A percentile compares a stretch with the other conserved stretches of the same genome.
Evolutionary conservation across 2,888 invertebrate species (phyloP).

Genomic region (Oscheius sp.): DNA sequence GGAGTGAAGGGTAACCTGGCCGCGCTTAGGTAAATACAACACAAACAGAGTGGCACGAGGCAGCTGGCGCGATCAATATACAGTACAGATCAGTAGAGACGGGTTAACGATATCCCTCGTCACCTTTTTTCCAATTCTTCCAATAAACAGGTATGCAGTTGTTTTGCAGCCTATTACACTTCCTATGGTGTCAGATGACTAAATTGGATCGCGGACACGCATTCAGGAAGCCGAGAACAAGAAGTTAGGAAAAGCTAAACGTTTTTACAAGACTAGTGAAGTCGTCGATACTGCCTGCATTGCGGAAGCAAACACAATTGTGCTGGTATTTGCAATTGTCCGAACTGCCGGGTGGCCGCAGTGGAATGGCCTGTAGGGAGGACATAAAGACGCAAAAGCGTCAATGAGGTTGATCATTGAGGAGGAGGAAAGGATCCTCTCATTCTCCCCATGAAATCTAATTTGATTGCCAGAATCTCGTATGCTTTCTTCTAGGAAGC

Average conservation of each 20-base stretch:
- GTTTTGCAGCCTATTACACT: not conserved
- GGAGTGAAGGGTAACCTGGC: conserved; percentile 25
- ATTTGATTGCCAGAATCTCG: not conserved
- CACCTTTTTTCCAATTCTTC: not conserved
- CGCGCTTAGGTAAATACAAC: conserved; percentile 33
- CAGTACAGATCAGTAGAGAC: conserved; percentile 21
- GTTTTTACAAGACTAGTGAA: not conserved
- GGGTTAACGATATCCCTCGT: not conserved
- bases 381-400: not conserved
- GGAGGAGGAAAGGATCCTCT: not conserved
- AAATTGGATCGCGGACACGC: not conserved
- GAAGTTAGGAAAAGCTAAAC: not conserved
- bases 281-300: conserved; percentile 18
- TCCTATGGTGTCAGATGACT: not conserved
- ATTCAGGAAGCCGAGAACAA: not conserved
- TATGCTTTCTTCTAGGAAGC: conserved; percentile 6
- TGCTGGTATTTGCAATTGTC: conserved; percentile 30
- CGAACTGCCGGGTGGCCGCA: conserved; percentile 28
- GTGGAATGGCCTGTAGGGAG: not conserved
- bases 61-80: conserved; percentile 29
- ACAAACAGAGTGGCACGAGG: conserved; percentile 33
- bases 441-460: not conserved
- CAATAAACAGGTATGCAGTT: too few species aligned
- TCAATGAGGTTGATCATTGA: not conserved
- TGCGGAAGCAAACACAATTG: conserved; percentile 26